A percentile compares a stretch with the other conserved stretches of the same genome.
These are phyloP conservation scores for Choristoneura fumiferana DNA, from an alignment of 1,140 invertebrate genomes.

Conservation along the genomic window DNA sequence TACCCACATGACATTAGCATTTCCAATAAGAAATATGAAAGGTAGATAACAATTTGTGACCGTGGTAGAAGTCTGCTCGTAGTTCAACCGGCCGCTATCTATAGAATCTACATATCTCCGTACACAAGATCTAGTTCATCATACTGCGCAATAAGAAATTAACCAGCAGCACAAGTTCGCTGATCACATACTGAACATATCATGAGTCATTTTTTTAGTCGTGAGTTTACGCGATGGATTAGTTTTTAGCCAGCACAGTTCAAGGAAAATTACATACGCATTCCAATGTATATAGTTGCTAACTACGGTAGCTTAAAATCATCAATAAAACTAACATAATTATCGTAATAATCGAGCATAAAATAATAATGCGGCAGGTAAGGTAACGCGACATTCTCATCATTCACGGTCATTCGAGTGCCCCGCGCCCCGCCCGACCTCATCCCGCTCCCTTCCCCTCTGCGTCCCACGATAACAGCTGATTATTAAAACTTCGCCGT, in stretches of 20 bases:
- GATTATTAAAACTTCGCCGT: conserved; percentile 74
- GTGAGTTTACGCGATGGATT: not conserved
- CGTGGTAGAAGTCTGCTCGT: no score
- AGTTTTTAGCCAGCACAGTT: not conserved
- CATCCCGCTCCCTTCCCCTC: conserved; percentile 30
- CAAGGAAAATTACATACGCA: not conserved
- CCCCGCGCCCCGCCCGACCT: conserved; percentile 57
- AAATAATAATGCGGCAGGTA: conserved; percentile 28
- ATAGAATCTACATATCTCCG: not conserved
- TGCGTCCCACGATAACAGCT: conserved; percentile 56
- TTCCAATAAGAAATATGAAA: no score
- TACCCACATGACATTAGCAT: no score
- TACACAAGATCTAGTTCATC: not conserved
- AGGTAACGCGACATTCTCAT: conserved; percentile 32
- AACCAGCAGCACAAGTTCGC: not conserved
- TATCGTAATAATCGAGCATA: conserved; percentile 23
- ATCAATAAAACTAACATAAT: conserved; percentile 8
- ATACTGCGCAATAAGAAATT: conserved; percentile 11
- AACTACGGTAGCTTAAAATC: not conserved
- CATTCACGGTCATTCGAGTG: conserved; percentile 67
- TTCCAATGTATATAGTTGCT: not conserved
- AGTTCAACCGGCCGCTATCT: no score
- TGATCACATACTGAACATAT: conserved; percentile 1
- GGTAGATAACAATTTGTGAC: no score
- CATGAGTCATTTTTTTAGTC: conserved; percentile 11